phyloP scores from a whole-genome alignment of 2,888 invertebrate species.

The Deladenus siricidicola region DNA sequence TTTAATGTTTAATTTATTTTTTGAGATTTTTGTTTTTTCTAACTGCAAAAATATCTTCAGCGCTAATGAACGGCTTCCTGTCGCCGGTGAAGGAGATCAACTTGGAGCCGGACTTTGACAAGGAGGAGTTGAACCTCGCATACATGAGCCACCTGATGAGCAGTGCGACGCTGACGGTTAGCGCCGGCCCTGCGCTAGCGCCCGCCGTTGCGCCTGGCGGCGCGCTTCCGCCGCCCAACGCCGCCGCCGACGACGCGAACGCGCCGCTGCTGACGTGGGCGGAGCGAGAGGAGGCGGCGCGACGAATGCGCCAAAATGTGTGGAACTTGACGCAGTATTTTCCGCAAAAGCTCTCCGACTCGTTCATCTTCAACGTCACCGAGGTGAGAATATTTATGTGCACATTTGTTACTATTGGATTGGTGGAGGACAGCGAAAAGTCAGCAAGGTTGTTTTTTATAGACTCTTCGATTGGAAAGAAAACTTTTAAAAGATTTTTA shows the following conservation, averaged over 20 bases:
- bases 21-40: too few species aligned
- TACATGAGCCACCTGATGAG: background rate
- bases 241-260: too few species aligned
- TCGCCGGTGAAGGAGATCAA: background rate
- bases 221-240: background rate
- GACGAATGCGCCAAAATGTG: constrained; percentile 1
- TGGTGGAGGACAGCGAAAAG: too few species aligned
- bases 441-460: too few species aligned
- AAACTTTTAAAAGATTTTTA: too few species aligned
- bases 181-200: too few species aligned
- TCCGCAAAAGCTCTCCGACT: constrained; percentile 1
- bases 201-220: background rate
- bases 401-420: too few species aligned
- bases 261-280: background rate
- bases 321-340: constrained; percentile 4
- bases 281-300: background rate
- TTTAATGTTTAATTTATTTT: background rate
- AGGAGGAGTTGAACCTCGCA: background rate
- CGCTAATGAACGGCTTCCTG: constrained; percentile 1
- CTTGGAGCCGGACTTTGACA: too few species aligned
- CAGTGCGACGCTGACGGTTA: background rate
- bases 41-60: too few species aligned
- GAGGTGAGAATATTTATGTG: background rate
- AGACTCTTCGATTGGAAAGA: too few species aligned
- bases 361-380: constrained; percentile 5